Evolutionary conservation across 2,888 invertebrate genomes (phyloP).

Genomic region (Stenchaetothrips biformis): DNA sequence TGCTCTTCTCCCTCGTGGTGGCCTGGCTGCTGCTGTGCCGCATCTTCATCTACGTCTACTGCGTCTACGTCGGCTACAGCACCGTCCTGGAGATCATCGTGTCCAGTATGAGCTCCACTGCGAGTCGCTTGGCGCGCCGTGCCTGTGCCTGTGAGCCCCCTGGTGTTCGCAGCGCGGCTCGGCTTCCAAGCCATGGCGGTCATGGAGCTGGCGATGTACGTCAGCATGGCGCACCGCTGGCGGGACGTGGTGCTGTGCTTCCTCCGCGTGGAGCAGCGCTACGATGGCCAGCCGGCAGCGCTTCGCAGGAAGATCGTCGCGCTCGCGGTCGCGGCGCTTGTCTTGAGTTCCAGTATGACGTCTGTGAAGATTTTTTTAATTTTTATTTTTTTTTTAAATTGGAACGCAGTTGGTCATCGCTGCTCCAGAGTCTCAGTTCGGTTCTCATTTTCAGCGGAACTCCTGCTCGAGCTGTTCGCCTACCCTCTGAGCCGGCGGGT

Average conservation of each 20-base stretch:
- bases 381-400: no score
- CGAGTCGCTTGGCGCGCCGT: background rate
- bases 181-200: background rate
- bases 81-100: background rate
- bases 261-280: background rate
- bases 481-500: background rate
- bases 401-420: no score
- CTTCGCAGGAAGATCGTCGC: no score
- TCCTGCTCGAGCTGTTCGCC: background rate
- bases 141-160: background rate
- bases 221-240: background rate
- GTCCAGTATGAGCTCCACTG: background rate
- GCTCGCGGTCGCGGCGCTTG: background rate
- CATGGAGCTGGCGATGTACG: background rate
- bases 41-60: background rate
- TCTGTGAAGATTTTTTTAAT: no score
- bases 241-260: background rate
- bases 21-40: background rate
- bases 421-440: no score
- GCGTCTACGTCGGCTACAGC: background rate
- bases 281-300: background rate
- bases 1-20: background rate
- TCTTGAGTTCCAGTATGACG: background rate
- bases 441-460: background rate
- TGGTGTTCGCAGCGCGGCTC: background rate